Percentiles rank a stretch among this genome's conserved stretches.
Conservation (phyloP, 2,797 vertebrate species). For the Sebastes vulpes region DNA sequence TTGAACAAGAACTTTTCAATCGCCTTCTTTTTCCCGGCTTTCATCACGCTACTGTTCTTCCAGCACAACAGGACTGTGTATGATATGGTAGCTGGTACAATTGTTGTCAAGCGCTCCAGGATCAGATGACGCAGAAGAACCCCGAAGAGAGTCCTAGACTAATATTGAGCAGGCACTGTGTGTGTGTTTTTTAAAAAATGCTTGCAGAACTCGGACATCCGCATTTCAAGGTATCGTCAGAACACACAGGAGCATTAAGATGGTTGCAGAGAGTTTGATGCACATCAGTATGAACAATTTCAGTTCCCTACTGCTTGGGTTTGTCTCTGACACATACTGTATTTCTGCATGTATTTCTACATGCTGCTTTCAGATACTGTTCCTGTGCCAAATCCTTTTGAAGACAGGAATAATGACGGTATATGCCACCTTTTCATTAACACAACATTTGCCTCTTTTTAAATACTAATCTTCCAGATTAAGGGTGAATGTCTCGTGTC, state of each 20-base stretch:
- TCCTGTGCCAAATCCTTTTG: conserved; percentile 43
- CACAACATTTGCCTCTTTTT: conserved; percentile 51
- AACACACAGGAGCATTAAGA: conserved; percentile 9
- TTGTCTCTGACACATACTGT: conserved; percentile 40
- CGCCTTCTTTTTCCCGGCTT: conserved; percentile 98
- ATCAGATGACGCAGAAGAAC: conserved; percentile 88
- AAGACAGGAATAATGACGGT: conserved; percentile 7
- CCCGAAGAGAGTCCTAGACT: not conserved
- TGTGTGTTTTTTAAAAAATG: conserved; percentile 18
- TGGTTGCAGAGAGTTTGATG: conserved; percentile 5
- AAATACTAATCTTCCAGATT: conserved; percentile 20
- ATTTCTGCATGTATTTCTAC: conserved; percentile 50
- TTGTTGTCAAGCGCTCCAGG: conserved; percentile 95
- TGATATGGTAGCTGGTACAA: conserved; percentile 98
- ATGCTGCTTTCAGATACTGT: conserved; percentile 59
- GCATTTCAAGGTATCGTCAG: conserved; percentile 6
- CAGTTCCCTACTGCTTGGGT: not conserved
- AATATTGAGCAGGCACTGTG: conserved; percentile 27
- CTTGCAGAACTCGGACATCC: conserved; percentile 20
- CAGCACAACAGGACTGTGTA: conserved; percentile 99
- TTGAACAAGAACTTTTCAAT: conserved; percentile 99
- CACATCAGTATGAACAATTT: conserved; percentile 23
- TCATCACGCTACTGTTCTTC: conserved; percentile 98
- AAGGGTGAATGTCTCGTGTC: conserved; percentile 21
- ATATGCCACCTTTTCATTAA: conserved; percentile 24